Base-by-base conservation (phyloP, 2,797 vertebrate species). In the Crenuchus spilurus region DNA sequence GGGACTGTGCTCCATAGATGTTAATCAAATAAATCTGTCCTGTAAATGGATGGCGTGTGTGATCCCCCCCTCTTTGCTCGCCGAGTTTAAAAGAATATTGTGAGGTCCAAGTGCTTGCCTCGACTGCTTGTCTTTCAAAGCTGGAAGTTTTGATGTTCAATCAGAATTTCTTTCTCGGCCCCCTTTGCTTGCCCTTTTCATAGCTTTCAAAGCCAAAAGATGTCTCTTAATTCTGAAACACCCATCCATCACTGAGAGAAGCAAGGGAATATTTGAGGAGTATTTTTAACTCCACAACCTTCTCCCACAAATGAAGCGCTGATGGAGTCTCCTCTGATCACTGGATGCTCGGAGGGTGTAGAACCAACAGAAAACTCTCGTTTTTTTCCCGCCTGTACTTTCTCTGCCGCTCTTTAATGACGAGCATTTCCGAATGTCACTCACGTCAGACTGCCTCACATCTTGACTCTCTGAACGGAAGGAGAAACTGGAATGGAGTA, bases 11-110 rank as follows among this genome's bases (percentile, higher is more conserved):
- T 83, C 78, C 82, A 82, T 75, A 80, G 82, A 80, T 65, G 62
- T 85, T 87, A 89, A 91, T 90, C 84, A 90, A 92, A 85, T 89
- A 84, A 87, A 75, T 70, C 51, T 84, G 82, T 75, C 62, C 75
- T 88, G 89, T 83, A 87, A 88, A 87, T 82, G 54, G 84, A 84
- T 85, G 81, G 74, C 76, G 72, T 82, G 61, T 84, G 81, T 78
- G 82, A 85, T 86, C 86, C 79, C 77, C 69, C 52, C 18, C 39
- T 60, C 44, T 14, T 74, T 63, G 70, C 37, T 22, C 31, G 10
- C 26, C 11, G 2, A 39, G 61, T 64, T 87, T 82, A 84, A 70
- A 88, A 79, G 79, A 84, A 86, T 76, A 76, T 65, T 86, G 84
- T 81, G 70, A 79, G 69, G 60, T 78, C 72, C 80, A 54, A 78